Evolutionary conservation across 2,797 vertebrate genomes (phyloP).

Genomic region (Sciurus vulgaris): DNA sequence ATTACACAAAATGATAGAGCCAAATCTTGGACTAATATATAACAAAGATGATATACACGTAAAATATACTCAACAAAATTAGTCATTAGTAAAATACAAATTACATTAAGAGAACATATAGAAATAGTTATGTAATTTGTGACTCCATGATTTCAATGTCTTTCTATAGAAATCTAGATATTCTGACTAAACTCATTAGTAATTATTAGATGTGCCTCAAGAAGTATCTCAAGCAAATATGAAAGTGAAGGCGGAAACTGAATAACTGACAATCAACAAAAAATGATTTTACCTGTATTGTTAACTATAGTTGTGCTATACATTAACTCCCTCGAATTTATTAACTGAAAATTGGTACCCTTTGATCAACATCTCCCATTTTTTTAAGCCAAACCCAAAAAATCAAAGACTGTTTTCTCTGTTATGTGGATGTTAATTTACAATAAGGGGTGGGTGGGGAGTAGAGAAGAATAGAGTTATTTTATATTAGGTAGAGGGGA

Average conservation of each 20-base stretch:
- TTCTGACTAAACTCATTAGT: neutral
- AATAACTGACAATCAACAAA: neutral
- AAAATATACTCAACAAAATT: neutral
- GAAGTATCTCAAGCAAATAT: neutral
- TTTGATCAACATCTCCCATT: neutral
- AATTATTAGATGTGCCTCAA: no score
- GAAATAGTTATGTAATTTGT: neutral
- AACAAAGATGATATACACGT: neutral
- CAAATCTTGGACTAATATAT: neutral
- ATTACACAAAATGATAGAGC: neutral
- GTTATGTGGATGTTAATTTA: no score
- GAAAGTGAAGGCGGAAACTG: neutral
- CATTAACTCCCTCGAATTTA: neutral
- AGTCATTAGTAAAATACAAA: neutral
- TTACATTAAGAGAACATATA: neutral
- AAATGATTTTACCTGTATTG: neutral
- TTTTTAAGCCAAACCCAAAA: neutral
- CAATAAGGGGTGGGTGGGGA: no score
- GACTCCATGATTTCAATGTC: neutral
- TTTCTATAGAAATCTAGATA: neutral
- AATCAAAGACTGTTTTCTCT: no score
- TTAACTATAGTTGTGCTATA: neutral
- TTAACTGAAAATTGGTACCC: neutral
- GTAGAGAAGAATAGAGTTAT: no score
- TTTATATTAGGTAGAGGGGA: no score